Evolutionary conservation across 2,113 vertebrate species (phyloP).

Genomic region (Stigmatopora argus): DNA sequence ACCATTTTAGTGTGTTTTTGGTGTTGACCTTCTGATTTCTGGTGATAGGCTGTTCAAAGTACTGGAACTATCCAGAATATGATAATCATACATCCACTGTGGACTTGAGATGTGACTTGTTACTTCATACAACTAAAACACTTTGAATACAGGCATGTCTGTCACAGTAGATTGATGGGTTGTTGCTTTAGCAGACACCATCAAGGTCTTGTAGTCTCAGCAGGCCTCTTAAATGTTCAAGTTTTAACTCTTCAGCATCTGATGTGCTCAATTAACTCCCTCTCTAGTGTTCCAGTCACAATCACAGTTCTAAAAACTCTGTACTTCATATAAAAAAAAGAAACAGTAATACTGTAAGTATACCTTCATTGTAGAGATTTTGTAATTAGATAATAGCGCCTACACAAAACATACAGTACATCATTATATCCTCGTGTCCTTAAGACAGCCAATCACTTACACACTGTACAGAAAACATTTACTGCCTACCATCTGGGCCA

Average conservation of each 20-base stretch:
- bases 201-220: conserved; percentile 24
- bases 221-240: conserved; percentile 43
- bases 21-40: conserved; percentile 57
- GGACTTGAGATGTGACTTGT: conserved; percentile 15
- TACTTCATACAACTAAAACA: neutral
- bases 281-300: conserved; percentile 54
- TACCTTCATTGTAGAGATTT: conserved; percentile 48
- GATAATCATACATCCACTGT: conserved; percentile 33
- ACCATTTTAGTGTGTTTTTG: conserved; percentile 60
- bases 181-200: conserved; percentile 8
- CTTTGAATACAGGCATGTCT: conserved; percentile 15
- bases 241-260: conserved; percentile 36
- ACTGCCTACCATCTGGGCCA: conserved; percentile 56
- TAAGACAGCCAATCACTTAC: conserved; percentile 63
- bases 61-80: conserved; percentile 22
- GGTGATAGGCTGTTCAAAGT: conserved; percentile 15
- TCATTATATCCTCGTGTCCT: conserved; percentile 57
- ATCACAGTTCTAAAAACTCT: conserved; percentile 31
- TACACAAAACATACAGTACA: conserved; percentile 56
- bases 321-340: conserved; percentile 31
- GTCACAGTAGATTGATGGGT: conserved; percentile 27
- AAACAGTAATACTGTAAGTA: conserved; percentile 6
- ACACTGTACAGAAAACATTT: conserved; percentile 50
- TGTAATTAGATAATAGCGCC: conserved; percentile 62
- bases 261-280: conserved; percentile 48